Percentiles rank a stretch among this genome's conserved stretches.
These are phyloP conservation scores for Leptoclinus maculatus DNA, from an alignment of 2,797 vertebrate genomes.

Conservation along the genomic window DNA sequence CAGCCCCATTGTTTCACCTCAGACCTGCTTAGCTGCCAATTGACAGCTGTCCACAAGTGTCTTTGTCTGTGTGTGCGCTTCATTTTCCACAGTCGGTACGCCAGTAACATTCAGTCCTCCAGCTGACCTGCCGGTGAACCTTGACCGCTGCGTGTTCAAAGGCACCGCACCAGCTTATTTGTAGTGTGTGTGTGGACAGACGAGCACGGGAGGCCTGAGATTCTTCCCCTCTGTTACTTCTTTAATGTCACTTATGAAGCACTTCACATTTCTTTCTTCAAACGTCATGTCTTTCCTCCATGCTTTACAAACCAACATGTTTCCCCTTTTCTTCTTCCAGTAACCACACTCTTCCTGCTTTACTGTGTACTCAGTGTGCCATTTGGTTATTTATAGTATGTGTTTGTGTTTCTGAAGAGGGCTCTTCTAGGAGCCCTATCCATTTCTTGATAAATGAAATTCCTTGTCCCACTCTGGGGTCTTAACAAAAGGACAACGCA, in stretches of 20 bases:
- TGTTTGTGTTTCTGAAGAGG: conserved; percentile 63
- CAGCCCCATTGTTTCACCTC: conserved; percentile 52
- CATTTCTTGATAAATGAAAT: conserved; percentile 79
- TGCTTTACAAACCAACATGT: background rate
- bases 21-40: conserved; percentile 65
- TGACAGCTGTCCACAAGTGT: conserved; percentile 72
- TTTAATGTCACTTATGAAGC: conserved; percentile 1
- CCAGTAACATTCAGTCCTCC: background rate
- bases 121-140: conserved; percentile 66
- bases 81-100: conserved; percentile 46
- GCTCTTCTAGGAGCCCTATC: conserved; percentile 71
- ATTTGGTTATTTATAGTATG: conserved; percentile 55
- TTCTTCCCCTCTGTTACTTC: conserved; percentile 27
- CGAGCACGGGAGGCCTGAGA: conserved; percentile 31
- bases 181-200: conserved; percentile 31
- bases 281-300: background rate
- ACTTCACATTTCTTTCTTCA: background rate
- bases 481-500: conserved; percentile 62
- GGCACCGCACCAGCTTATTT: conserved; percentile 43
- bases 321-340: accelerated
- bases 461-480: conserved; percentile 61
- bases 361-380: conserved; percentile 10
- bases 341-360: background rate
- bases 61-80: conserved; percentile 24
- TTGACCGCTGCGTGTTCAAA: conserved; percentile 64